Percentiles rank a stretch among this genome's conserved stretches.
These are phyloP conservation scores for Nerophis lumbriciformis DNA, from an alignment of 2,113 vertebrate species.

Conservation along the genomic window DNA sequence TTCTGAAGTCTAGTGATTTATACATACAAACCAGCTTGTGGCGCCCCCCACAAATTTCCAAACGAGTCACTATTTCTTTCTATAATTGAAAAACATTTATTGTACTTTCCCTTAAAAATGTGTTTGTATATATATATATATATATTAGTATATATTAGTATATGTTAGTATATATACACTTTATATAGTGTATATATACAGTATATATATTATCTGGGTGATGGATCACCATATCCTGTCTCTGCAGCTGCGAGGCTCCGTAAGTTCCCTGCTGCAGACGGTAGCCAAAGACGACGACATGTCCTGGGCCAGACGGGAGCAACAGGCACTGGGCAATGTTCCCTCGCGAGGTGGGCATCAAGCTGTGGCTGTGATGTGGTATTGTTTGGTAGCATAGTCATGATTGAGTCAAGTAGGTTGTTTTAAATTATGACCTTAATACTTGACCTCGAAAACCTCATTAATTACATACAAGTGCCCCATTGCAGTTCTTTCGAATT, in stretches of 20 bases:
- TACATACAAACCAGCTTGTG: no score
- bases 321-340: constrained; percentile 69
- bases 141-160: no score
- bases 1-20: no score
- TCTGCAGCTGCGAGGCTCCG: constrained; percentile 62
- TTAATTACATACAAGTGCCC: no score
- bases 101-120: no score
- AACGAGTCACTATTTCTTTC: no score
- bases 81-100: no score
- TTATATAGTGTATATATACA: neutral
- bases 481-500: no score
- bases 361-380: neutral
- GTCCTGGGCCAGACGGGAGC: constrained; percentile 66
- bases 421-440: neutral
- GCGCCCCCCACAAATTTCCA: no score
- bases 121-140: no score
- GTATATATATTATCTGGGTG: neutral
- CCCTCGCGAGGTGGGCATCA: constrained; percentile 70
- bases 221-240: constrained; percentile 14
- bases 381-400: neutral
- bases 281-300: constrained; percentile 68
- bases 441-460: no score
- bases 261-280: constrained; percentile 68
- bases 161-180: no score
- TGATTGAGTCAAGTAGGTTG: neutral